Evolutionary conservation across 2,888 invertebrate genomes (phyloP).

Genomic region (Alviniconcha strummeri): DNA sequence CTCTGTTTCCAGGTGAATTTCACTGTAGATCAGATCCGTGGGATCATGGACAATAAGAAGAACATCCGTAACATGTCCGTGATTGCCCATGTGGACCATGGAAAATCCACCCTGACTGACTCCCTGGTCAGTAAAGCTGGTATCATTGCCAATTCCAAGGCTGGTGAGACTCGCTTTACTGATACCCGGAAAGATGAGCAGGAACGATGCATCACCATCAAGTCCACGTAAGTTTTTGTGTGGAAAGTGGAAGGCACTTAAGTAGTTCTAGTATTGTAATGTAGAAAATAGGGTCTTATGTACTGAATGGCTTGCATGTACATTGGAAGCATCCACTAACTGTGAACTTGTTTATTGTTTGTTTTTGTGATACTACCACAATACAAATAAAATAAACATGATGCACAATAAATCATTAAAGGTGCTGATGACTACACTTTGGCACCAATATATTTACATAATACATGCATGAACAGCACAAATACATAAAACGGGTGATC

Average conservation of each 20-base stretch:
- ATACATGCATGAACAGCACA: no score
- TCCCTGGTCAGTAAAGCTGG: conserved; percentile 99
- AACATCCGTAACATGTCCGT: conserved; percentile 99
- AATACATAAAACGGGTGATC: no score
- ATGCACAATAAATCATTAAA: no score
- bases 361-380: no score
- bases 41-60: conserved; percentile 99
- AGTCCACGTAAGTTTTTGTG: conserved; percentile 91
- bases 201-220: conserved; percentile 99
- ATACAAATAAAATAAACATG: no score
- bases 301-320: no score
- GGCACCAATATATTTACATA: no score
- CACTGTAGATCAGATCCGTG: conserved; percentile 99
- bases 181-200: conserved; percentile 99
- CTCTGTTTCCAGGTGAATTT: conserved; percentile 92
- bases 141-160: conserved; percentile 98
- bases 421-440: no score
- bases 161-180: conserved; percentile 99
- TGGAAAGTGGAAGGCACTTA: neutral
- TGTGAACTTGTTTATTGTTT: no score
- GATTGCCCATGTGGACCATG: conserved; percentile 99
- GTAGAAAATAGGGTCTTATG: no score
- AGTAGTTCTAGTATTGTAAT: no score
- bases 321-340: no score
- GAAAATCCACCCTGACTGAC: conserved; percentile 99